These are phyloP conservation scores for Hypselothyrea guttata DNA, from an alignment of 2,888 invertebrate genomes.

Conservation along the genomic window DNA sequence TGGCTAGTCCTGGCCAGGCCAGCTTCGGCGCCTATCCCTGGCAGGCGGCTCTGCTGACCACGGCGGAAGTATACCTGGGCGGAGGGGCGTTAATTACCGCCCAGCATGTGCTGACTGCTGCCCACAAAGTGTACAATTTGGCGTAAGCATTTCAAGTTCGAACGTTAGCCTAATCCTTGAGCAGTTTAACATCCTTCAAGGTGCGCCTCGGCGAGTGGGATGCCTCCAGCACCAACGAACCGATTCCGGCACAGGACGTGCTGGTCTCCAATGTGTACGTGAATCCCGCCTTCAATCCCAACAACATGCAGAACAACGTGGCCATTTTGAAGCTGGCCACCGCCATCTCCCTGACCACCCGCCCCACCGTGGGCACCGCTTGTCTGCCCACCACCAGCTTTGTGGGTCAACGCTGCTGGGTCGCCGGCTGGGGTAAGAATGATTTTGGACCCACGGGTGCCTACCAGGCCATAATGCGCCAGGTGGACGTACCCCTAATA, in stretches of 20 bases:
- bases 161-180: constrained; percentile 5
- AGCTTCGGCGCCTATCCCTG: constrained; percentile 88
- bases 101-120: constrained; percentile 88
- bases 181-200: constrained; percentile 83
- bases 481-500: constrained; percentile 89
- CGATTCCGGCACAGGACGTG: constrained; percentile 86
- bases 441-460: constrained; percentile 84
- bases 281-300: constrained; percentile 87
- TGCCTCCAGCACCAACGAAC: constrained; percentile 86
- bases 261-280: constrained; percentile 84
- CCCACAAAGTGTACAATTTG: constrained; percentile 86
- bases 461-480: constrained; percentile 86
- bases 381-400: constrained; percentile 84
- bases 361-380: constrained; percentile 85
- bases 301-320: constrained; percentile 90
- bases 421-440: constrained; percentile 94
- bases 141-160: constrained; percentile 82
- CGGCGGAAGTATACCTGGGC: constrained; percentile 86
- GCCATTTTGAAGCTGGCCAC: constrained; percentile 88
- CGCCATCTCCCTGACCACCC: constrained; percentile 84
- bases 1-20: constrained; percentile 84
- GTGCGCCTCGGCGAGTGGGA: constrained; percentile 91
- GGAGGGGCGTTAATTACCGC: constrained; percentile 88
- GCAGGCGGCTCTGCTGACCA: constrained; percentile 86
- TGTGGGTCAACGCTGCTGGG: constrained; percentile 84